Conservation (phyloP, 1,140 invertebrate genomes). For the Ceratosolen solmsi region DNA sequence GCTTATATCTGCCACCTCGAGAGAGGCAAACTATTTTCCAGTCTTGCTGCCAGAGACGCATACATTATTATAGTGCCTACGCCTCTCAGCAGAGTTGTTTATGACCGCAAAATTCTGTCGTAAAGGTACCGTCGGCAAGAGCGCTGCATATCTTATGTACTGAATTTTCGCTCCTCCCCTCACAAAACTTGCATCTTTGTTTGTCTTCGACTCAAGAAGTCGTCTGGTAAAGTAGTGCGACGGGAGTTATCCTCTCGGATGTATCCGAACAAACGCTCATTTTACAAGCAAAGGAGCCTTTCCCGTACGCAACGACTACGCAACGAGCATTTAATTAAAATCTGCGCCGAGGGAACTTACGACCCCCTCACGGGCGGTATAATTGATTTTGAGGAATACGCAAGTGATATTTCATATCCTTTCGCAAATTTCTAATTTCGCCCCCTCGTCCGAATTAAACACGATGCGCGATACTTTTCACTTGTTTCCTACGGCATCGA, state of each 20-base stretch:
- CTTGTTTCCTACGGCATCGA: too few species aligned
- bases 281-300: not conserved
- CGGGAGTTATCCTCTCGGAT: not conserved
- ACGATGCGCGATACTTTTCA: too few species aligned
- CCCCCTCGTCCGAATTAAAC: too few species aligned
- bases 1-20: not conserved
- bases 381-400: slow-evolving; percentile 34
- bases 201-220: not conserved
- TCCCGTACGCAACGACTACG: not conserved
- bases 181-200: not conserved
- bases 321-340: slow-evolving; percentile 36
- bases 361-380: not conserved
- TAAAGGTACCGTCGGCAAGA: not conserved
- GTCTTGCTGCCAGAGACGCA: slow-evolving; percentile 44
- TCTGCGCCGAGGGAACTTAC: not conserved
- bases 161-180: not conserved
- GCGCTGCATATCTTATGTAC: not conserved
- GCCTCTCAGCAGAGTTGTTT: slow-evolving; percentile 53
- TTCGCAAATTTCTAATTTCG: too few species aligned
- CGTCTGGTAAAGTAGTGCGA: not conserved
- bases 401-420: not conserved
- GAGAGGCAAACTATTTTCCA: slow-evolving; percentile 50
- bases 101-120: slow-evolving; percentile 55
- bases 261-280: not conserved
- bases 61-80: slow-evolving; percentile 60